Base-by-base conservation (phyloP, 23 tunicate genomes). In the Ascidia mentula region DNA sequence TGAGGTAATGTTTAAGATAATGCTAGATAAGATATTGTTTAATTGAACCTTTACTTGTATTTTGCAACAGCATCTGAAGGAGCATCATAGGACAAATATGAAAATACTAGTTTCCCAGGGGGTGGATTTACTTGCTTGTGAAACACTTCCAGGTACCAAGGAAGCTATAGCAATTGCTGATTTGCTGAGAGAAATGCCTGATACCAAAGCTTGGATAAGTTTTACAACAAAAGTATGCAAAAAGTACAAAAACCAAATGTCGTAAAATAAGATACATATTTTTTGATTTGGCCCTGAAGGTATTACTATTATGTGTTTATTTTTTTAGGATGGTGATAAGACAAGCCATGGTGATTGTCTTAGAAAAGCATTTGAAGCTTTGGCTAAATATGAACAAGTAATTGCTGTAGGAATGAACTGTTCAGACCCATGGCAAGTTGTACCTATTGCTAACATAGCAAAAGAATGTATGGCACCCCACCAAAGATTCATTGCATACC, bases 391-490 rank as follows among this genome's bases (percentile, higher is more conserved):
- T 46, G 76, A 77, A 32, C 98, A 93, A 77, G 87, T 93, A 5
- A 65, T 80, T 39, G 92, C 98, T 4, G 76, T 93, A 38, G 98
- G 98, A n/a, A 35, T 85, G 18, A 93, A 93, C 59, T 93, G 98
- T 76, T 85, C 83, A 32, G 71, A 76, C 22, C 42, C 86, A 15
- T 26, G 69, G 35, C 46, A 34, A 34, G 82, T 85, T 26, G 38
- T 15, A 37, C n/a, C 70, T 0, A 36, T 88, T 0, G 39, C 84
- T 34, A 28, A 79, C 32, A 73, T 77, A 12, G 83, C 88, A 30
- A 80, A 76, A 30, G 61, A 80, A 12, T 8, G 38, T 5, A 12
- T 93, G 60, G 69, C 59, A 74, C 60, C 36, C 24, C 85, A 88
- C 35, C 89, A 93, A 70, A 72, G 77, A 18, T 80, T 85, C 31